phyloP scores from a whole-genome alignment of 2,113 vertebrate genomes.

The Ceyx cyanopectus region DNA sequence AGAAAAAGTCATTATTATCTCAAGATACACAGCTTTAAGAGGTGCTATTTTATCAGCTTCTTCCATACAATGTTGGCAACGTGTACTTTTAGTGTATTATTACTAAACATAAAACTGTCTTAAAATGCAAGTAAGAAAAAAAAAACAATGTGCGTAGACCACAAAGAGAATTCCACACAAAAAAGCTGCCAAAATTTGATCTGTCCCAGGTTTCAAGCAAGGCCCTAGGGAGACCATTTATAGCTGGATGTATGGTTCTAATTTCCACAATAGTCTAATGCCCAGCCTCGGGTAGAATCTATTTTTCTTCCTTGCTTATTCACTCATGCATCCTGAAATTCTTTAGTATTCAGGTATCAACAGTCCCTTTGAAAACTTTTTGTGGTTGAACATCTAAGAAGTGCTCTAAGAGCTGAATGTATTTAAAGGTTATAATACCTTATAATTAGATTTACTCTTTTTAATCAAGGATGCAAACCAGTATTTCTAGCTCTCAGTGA shows the following conservation, averaged over 20 bases:
- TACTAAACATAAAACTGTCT: neutral
- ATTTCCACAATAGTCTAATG: neutral
- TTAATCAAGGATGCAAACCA: constrained; percentile 70
- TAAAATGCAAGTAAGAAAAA: neutral
- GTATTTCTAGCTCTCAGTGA: constrained; percentile 53
- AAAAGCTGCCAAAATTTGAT: neutral
- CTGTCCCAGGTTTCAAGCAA: neutral
- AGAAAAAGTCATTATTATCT: neutral
- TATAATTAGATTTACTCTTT: constrained; percentile 72
- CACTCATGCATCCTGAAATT: neutral
- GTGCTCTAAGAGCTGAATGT: constrained; percentile 31
- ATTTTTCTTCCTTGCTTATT: constrained; percentile 2
- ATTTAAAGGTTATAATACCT: constrained; percentile 73
- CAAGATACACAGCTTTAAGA: neutral
- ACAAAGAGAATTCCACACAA: neutral
- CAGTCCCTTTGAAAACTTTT: constrained; percentile 31
- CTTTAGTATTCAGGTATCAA: constrained; percentile 51
- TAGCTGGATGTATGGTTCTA: neutral
- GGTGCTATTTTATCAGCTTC: neutral
- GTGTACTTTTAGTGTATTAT: neutral
- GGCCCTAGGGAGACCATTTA: neutral
- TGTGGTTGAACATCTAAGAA: constrained; percentile 49
- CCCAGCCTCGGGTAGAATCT: neutral
- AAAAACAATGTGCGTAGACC: neutral
- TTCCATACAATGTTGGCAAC: neutral